Conservation (phyloP, 2,888 invertebrate species). For the Himalopsyche tibetana region DNA sequence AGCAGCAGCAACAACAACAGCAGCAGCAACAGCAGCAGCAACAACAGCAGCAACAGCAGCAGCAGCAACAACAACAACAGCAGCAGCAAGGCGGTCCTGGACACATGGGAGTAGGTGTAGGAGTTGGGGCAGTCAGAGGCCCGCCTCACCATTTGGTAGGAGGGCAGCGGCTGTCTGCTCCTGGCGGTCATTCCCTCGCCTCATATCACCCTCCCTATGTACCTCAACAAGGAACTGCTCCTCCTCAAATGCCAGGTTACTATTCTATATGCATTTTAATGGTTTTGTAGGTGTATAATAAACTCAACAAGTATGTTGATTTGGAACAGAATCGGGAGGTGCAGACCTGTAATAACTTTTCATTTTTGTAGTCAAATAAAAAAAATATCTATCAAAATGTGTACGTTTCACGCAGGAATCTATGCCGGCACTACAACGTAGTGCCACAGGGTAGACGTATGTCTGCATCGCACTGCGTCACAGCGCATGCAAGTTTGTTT, state of each 20-base stretch:
- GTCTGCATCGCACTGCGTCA: too few relatives aligned
- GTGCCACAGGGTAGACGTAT: too few relatives aligned
- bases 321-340: too few relatives aligned
- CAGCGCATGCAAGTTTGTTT: too few relatives aligned
- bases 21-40: conserved; percentile 67
- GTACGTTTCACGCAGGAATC: too few relatives aligned
- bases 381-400: too few relatives aligned
- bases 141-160: conserved; percentile 63
- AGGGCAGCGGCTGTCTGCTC: conserved; percentile 63
- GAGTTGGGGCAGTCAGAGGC: conserved; percentile 57
- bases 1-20: conserved; percentile 66
- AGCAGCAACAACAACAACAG: conserved; percentile 68
- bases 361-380: too few relatives aligned
- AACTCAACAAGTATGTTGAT: too few relatives aligned
- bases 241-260: conserved; percentile 67
- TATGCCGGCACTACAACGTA: too few relatives aligned
- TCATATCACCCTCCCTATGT: conserved; percentile 79
- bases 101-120: conserved; percentile 65
- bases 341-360: too few relatives aligned
- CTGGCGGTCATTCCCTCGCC: conserved; percentile 73
- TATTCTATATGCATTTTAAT: neutral
- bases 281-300: neutral
- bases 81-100: conserved; percentile 68
- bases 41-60: conserved; percentile 68
- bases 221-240: conserved; percentile 73